These are phyloP conservation scores for Chaetorhynchus papuensis DNA, from an alignment of 2,113 vertebrate genomes.

Conservation along the genomic window DNA sequence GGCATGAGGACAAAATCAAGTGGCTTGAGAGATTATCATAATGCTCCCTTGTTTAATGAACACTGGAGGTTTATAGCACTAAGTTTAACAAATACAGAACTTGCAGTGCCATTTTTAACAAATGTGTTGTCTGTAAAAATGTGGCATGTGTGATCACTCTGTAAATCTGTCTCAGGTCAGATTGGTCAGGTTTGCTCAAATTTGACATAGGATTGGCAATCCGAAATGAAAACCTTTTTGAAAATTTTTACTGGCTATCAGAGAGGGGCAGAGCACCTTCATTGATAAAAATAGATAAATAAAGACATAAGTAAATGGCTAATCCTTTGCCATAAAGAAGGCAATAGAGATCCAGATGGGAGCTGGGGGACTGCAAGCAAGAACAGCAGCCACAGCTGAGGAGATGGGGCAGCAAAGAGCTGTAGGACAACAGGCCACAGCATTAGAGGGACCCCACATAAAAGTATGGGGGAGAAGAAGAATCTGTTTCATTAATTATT, in stretches of 20 bases:
- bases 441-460: not conserved
- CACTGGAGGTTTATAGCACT: not conserved
- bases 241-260: not conserved
- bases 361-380: not conserved
- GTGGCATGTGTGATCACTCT: not conserved
- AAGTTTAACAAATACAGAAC: not conserved
- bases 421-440: not conserved
- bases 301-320: not conserved
- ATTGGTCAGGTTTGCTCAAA: not conserved
- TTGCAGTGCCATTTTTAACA: not conserved
- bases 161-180: not conserved
- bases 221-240: not conserved
- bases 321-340: not conserved
- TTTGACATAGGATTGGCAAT: not conserved
- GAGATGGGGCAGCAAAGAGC: not conserved
- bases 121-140: not conserved
- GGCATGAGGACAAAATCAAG: not conserved
- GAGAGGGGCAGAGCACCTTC: not conserved
- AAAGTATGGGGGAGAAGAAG: not conserved
- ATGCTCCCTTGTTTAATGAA: not conserved
- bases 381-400: not conserved
- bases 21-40: not conserved
- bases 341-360: not conserved
- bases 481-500: not conserved
- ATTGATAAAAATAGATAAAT: not conserved